phyloP scores from a whole-genome alignment of 2,113 vertebrate genomes.

The Azemiops feae region DNA sequence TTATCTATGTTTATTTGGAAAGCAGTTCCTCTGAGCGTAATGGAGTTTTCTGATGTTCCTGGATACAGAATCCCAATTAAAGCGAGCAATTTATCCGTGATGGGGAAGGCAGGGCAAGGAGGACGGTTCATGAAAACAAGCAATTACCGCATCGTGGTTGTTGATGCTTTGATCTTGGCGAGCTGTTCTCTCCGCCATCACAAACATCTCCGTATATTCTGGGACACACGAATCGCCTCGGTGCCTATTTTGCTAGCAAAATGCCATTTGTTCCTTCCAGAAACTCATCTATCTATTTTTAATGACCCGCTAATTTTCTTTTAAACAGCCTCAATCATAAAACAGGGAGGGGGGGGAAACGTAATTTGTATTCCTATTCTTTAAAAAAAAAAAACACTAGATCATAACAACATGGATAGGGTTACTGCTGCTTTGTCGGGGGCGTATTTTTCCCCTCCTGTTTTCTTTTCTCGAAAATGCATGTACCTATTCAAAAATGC shows the following conservation, averaged over 20 bases:
- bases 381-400: not conserved
- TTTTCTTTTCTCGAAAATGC: not conserved
- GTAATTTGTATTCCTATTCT: not conserved
- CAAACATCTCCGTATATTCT: not conserved
- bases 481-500: not conserved
- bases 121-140: not conserved
- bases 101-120: not conserved
- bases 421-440: not conserved
- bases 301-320: not conserved
- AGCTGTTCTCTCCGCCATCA: no score
- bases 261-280: not conserved
- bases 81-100: not conserved
- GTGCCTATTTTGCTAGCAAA: not conserved
- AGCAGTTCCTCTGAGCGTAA: not conserved
- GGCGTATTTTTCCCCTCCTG: not conserved
- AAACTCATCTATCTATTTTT: not conserved
- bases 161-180: not conserved
- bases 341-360: not conserved
- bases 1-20: not conserved
- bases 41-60: not conserved
- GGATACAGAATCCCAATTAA: not conserved
- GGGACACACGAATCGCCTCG: fast-evolving
- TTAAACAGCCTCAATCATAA: not conserved
- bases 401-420: not conserved
- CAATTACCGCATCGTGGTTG: not conserved